phyloP scores from a whole-genome alignment of 2,888 invertebrate genomes.

The Microctonus brassicae region DNA sequence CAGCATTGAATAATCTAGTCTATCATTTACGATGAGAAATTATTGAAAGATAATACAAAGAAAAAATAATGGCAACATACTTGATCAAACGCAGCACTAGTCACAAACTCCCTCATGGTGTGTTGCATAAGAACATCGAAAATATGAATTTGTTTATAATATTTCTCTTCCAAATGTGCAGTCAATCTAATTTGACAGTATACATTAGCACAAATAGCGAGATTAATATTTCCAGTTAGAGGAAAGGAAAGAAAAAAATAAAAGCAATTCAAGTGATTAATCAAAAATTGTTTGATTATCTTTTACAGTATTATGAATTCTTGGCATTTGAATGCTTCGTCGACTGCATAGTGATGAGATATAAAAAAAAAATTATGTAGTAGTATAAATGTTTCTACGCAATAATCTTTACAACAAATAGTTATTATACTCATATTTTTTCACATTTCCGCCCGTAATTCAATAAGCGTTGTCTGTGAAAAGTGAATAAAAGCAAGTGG shows the following conservation, averaged over 20 bases:
- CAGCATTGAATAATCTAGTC: not conserved
- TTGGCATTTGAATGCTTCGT: slow-evolving; percentile 14
- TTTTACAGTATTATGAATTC: slow-evolving; percentile 21
- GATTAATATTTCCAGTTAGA: not conserved
- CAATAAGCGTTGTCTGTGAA: not conserved
- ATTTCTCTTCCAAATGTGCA: slow-evolving; percentile 16
- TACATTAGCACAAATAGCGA: not conserved
- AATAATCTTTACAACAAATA: not conserved
- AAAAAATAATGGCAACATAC: slow-evolving; percentile 38
- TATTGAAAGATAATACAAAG: slow-evolving; percentile 1
- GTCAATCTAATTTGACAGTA: not conserved
- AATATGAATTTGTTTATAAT: not conserved
- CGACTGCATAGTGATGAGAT: slow-evolving; percentile 22
- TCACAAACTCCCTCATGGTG: slow-evolving; percentile 2
- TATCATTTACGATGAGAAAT: not conserved
- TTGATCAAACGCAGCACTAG: slow-evolving; percentile 41
- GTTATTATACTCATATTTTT: slow-evolving; percentile 23
- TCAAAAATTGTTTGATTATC: slow-evolving; percentile 1
- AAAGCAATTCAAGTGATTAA: not conserved
- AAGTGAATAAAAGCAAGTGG: not conserved
- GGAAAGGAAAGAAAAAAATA: not conserved
- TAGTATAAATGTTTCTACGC: not conserved
- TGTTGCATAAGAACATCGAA: not conserved
- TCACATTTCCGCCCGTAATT: slow-evolving; percentile 14
- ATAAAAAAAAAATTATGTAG: slow-evolving; percentile 1